phyloP scores from a whole-genome alignment of 2,888 invertebrate species.

The Hoplodrina ambigua region DNA sequence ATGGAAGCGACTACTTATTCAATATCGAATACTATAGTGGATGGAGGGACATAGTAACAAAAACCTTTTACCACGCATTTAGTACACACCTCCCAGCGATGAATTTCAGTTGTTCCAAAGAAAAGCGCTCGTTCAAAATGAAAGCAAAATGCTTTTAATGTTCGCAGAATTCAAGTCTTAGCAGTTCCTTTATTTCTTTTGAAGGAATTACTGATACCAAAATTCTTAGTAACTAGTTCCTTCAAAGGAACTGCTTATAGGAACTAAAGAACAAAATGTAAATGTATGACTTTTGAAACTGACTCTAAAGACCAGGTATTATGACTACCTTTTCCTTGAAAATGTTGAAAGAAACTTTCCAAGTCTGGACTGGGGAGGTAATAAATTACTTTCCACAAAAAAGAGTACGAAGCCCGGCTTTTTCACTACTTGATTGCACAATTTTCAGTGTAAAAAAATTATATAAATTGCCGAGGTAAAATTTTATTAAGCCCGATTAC shows the following conservation, averaged over 20 bases:
- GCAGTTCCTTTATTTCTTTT: too few species aligned
- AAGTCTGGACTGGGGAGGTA: not conserved
- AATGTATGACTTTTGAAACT: not conserved
- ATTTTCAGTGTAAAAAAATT: constrained; percentile 54
- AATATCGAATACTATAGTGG: too few species aligned
- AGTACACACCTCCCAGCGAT: too few species aligned
- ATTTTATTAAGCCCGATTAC: constrained; percentile 51
- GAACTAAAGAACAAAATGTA: not conserved
- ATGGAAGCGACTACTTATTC: too few species aligned
- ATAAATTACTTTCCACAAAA: constrained; percentile 40
- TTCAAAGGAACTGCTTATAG: not conserved
- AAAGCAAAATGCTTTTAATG: too few species aligned
- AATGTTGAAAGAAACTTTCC: constrained; percentile 22
- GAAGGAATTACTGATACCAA: too few species aligned
- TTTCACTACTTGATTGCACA: constrained; percentile 36
- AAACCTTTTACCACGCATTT: too few species aligned
- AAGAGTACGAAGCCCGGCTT: not conserved
- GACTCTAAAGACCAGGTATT: not conserved
- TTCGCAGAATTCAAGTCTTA: too few species aligned
- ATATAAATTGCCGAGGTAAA: constrained; percentile 42
- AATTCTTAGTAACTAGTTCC: not conserved
- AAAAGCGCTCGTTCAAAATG: too few species aligned
- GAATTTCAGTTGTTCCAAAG: too few species aligned
- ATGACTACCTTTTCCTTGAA: constrained; percentile 10
- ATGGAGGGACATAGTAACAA: too few species aligned